Evolutionary conservation across 2,113 vertebrate species (phyloP).

Genomic region (Spea multiplicata): DNA sequence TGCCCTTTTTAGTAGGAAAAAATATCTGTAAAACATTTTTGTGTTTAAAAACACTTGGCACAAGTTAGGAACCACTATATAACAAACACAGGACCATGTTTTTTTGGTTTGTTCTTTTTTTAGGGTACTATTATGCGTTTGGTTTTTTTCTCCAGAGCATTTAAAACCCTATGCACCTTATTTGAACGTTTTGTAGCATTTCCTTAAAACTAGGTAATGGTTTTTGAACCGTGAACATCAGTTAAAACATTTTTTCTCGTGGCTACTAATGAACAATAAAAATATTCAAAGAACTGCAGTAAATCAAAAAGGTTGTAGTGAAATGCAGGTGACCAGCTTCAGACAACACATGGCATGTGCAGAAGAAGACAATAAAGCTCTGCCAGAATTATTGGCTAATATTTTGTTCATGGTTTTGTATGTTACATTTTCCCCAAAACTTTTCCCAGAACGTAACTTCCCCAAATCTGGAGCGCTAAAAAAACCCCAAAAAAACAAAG

Average conservation of each 20-base stretch:
- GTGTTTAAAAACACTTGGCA: not conserved
- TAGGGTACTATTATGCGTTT: too few species aligned
- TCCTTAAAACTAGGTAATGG: constrained; percentile 22
- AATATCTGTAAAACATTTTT: too few species aligned
- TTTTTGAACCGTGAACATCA: constrained; percentile 26
- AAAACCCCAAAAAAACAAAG: constrained; percentile 14
- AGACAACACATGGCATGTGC: not conserved
- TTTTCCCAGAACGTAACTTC: constrained; percentile 27
- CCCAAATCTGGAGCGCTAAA: too few species aligned
- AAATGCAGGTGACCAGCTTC: constrained; percentile 38
- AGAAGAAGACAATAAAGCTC: not conserved
- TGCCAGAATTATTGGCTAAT: not conserved
- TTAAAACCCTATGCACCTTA: constrained; percentile 42
- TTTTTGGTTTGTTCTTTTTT: not conserved
- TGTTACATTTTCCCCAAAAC: constrained; percentile 54
- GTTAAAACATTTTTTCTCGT: not conserved
- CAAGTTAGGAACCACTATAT: not conserved
- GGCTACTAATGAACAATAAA: too few species aligned
- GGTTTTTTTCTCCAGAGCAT: constrained; percentile 26
- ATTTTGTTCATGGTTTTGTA: constrained; percentile 45
- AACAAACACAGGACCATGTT: constrained; percentile 21
- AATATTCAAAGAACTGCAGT: constrained; percentile 49
- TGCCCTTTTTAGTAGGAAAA: too few species aligned
- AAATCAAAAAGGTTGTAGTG: constrained; percentile 89
- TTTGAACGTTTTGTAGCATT: constrained; percentile 24